These are phyloP conservation scores for Palythoa heliodiscus DNA, from an alignment of 92 coral and sea anemone genomes.

Conservation along the genomic window DNA sequence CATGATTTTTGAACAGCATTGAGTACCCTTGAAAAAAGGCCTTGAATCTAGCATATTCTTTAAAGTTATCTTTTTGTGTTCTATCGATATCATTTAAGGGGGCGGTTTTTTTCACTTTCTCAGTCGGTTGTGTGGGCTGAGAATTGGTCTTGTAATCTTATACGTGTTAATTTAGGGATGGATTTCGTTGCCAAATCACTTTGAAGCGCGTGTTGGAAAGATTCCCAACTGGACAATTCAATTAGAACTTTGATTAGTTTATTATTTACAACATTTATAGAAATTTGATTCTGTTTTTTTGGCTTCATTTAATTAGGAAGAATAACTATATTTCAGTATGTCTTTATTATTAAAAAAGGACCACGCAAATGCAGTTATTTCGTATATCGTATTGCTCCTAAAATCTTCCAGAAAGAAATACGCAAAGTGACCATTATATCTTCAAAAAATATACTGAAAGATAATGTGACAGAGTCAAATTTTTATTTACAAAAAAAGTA, in stretches of 20 bases:
- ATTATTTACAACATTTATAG: not conserved
- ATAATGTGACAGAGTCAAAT: not conserved
- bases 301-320: constrained; percentile 10
- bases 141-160: not conserved
- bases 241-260: constrained; percentile 17
- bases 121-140: not conserved
- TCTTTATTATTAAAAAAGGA: not conserved
- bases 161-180: constrained; percentile 1
- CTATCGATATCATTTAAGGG: not conserved
- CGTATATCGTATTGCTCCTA: not conserved
- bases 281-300: not conserved
- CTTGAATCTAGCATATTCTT: too few relatives aligned
- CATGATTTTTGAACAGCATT: too few relatives aligned
- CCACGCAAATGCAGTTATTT: not conserved
- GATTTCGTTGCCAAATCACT: not conserved
- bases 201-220: not conserved
- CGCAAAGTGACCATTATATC: not conserved
- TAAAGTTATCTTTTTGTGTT: not conserved
- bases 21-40: too few relatives aligned
- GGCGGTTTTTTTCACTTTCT: not conserved
- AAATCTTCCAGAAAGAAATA: not conserved
- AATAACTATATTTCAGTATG: not conserved
- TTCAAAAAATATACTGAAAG: too few relatives aligned
- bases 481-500: not conserved
- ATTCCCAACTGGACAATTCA: not conserved